phyloP scores from a whole-genome alignment of 2,113 vertebrate genomes.

The Sapajus apella region DNA sequence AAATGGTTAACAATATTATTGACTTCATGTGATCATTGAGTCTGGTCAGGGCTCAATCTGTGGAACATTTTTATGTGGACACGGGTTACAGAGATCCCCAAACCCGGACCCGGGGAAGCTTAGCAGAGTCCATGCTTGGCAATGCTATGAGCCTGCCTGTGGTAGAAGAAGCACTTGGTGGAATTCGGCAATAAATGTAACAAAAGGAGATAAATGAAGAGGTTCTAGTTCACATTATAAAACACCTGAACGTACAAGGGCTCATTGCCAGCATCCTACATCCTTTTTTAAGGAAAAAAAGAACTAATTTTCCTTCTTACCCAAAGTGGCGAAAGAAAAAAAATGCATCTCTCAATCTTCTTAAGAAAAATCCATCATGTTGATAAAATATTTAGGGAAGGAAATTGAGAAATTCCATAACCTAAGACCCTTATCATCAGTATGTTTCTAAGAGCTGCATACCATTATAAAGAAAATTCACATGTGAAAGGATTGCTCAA shows the following conservation, averaged over 20 bases:
- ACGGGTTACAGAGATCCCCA: not conserved
- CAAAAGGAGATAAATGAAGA: not conserved
- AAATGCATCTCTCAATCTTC: conserved; percentile 12
- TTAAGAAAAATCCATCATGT: not conserved
- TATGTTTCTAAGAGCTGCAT: not conserved
- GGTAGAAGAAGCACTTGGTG: not conserved
- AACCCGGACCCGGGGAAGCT: accelerated
- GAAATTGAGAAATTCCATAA: not conserved
- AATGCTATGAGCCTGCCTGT: not conserved
- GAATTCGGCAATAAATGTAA: not conserved
- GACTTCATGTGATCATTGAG: not conserved
- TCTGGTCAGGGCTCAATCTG: not conserved
- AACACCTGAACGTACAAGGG: not conserved
- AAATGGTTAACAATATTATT: not conserved
- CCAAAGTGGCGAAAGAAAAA: not conserved
- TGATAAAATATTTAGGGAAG: conserved; percentile 33
- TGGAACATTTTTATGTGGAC: not conserved
- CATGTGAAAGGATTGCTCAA: not conserved
- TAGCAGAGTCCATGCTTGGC: accelerated
- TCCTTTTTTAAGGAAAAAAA: not conserved
- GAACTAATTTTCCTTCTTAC: not conserved
- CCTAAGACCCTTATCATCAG: not conserved
- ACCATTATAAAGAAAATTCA: not conserved
- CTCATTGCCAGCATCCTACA: not conserved
- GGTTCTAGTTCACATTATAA: not conserved